Conservation (phyloP, 2,888 invertebrate species). For the Torymus texanus region DNA sequence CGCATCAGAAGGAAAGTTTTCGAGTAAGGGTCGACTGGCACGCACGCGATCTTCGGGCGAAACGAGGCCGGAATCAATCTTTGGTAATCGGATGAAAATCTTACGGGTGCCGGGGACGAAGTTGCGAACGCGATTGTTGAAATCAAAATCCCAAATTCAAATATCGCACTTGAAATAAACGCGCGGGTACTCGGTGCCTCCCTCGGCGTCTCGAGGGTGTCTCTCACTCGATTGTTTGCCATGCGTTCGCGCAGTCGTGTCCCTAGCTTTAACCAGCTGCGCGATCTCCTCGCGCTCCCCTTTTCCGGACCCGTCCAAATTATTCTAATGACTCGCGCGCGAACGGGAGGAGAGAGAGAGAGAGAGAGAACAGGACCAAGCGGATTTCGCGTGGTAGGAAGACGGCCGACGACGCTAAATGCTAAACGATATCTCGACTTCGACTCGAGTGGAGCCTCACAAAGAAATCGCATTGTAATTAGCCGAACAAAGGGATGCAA, state of each 20-base stretch:
- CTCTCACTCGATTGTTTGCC: conserved; percentile 24
- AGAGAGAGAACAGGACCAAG: conserved; percentile 39
- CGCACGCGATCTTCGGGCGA: neutral
- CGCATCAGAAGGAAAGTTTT: conserved; percentile 40
- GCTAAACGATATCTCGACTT: conserved; percentile 46
- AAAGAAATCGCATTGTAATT: conserved; percentile 46
- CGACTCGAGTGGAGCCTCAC: conserved; percentile 11
- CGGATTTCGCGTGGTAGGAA: conserved; percentile 5
- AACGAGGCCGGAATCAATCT: conserved; percentile 60
- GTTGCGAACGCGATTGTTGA: conserved; percentile 60
- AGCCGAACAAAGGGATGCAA: conserved; percentile 15
- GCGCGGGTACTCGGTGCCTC: conserved; percentile 33
- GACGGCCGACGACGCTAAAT: conserved; percentile 38
- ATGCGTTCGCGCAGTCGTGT: conserved; percentile 45
- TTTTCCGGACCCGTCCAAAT: conserved; percentile 60
- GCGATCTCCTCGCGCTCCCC: conserved; percentile 58
- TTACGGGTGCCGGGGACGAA: conserved; percentile 53
- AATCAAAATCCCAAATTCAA: conserved; percentile 69
- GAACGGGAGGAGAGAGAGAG: neutral
- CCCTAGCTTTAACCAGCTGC: conserved; percentile 53
- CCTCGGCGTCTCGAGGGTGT: conserved; percentile 24
- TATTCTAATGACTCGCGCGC: conserved; percentile 64
- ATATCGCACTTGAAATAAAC: conserved; percentile 67
- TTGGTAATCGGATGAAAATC: conserved; percentile 64
- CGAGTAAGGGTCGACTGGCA: neutral